Percentiles rank a stretch among this genome's conserved stretches.
Conservation (phyloP, 2,888 invertebrate species). For the Epirrita christyi region DNA sequence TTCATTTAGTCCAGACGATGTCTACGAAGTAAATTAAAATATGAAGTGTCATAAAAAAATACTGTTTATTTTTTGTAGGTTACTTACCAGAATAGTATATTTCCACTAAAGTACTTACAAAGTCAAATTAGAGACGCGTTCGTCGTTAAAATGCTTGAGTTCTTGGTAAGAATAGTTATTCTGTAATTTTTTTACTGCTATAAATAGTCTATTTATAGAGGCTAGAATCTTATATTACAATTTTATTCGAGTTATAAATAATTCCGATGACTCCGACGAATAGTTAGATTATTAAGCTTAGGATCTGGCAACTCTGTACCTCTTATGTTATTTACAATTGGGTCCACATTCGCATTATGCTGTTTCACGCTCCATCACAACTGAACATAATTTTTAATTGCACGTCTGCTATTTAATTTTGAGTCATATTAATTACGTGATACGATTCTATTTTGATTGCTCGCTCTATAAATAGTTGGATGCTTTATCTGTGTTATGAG, state of each 20-base stretch:
- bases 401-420: constrained; percentile 54
- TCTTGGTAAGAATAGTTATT: background rate
- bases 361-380: constrained; percentile 48
- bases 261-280: too few relatives aligned
- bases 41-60: constrained; percentile 1
- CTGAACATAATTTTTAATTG: constrained; percentile 59
- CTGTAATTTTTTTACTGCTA: background rate
- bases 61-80: background rate
- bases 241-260: too few relatives aligned
- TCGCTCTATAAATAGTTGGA: constrained; percentile 49
- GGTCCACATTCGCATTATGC: constrained; percentile 27
- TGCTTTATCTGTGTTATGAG: constrained; percentile 49
- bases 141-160: background rate
- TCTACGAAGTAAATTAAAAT: constrained; percentile 10
- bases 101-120: background rate
- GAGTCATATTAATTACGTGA: constrained; percentile 59
- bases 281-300: background rate
- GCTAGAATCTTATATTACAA: background rate
- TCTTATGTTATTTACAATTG: constrained; percentile 23
- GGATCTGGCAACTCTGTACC: background rate
- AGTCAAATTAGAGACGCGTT: background rate
- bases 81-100: background rate
- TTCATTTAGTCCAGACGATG: constrained; percentile 19
- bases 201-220: background rate
- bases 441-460: constrained; percentile 54